Base-by-base conservation (phyloP, 2,888 invertebrate species). In the Monoplex corrugatus region DNA sequence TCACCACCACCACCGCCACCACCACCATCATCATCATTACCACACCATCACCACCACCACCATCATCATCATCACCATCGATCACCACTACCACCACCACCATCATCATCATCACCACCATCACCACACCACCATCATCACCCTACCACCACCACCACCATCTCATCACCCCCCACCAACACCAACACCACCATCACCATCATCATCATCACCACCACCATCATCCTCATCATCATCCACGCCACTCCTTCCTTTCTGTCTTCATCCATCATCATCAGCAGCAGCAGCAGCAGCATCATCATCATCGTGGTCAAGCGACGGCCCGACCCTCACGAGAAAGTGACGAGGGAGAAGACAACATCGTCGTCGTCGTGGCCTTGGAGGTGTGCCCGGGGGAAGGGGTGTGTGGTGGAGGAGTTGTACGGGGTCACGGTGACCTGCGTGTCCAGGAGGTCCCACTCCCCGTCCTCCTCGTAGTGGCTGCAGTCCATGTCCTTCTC, bases 361-460 rank as follows among this genome's bases (percentile, higher is more conserved):
- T 38, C 32, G 38, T 40, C 23, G 28, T 40, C 2, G n/a, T 10
- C 32, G 13, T n/a, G n/a, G n/a, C 43, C 13, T 68, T 16, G 43
- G 2, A 43, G 43, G 43, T 2, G 80, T 80, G 40, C 1, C 38
- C 43, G 43, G 43, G 2, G 80, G 16, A 19, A 38, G 40, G 10
- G 35, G 50, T 32, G 28, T 82, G 45, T 43, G 80, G 19, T n/a
- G 72, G 16, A 19, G 78, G 40, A 13, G 35, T 68, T 32, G 28
- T 82, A 40, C 38, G 80, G 19, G 43, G 72, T 45, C 83, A 92
- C 92, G 44, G 90, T 89, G 28, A 93, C 92, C 82, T 91, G 89
- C 19, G 94, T 92, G 87, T 90, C 92, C 35, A 91, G 90, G n/a
- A 94, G 91, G 13, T 88, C 89, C 94, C 94, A 94, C 86, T 94